Conservation (phyloP, 1,140 invertebrate genomes). For the Pararge aegeria region DNA sequence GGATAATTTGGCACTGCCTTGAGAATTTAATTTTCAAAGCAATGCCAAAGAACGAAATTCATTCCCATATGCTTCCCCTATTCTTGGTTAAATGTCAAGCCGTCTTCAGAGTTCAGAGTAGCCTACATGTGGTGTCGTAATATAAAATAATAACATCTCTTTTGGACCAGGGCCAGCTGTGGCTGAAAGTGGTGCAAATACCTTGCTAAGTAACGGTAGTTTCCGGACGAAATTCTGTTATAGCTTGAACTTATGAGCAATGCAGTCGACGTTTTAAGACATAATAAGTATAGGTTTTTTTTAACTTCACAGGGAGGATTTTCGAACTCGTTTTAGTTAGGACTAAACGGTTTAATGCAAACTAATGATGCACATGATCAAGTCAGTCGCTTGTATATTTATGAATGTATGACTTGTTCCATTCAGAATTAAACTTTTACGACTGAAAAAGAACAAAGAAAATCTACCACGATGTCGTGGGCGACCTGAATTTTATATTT, state of each 20-base stretch:
- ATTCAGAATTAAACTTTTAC: too few species aligned
- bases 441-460: too few species aligned
- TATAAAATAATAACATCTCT: constrained; percentile 29
- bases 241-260: constrained; percentile 13
- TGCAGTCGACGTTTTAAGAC: background rate
- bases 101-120: constrained; percentile 18
- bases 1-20: too few species aligned
- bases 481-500: too few species aligned
- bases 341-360: too few species aligned
- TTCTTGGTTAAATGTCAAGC: constrained; percentile 7
- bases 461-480: too few species aligned
- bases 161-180: constrained; percentile 24
- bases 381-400: too few species aligned
- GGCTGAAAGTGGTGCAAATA: constrained; percentile 27
- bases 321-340: too few species aligned
- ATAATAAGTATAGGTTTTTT: background rate
- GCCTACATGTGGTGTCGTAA: constrained; percentile 14
- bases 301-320: too few species aligned
- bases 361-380: too few species aligned
- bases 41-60: background rate
- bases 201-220: constrained; percentile 24
- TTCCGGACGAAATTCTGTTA: constrained; percentile 18
- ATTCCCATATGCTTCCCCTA: background rate
- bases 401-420: too few species aligned
- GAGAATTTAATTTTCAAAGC: background rate